These are phyloP conservation scores for Bufo bufo DNA, from an alignment of 2,113 vertebrate genomes.

Conservation along the genomic window DNA sequence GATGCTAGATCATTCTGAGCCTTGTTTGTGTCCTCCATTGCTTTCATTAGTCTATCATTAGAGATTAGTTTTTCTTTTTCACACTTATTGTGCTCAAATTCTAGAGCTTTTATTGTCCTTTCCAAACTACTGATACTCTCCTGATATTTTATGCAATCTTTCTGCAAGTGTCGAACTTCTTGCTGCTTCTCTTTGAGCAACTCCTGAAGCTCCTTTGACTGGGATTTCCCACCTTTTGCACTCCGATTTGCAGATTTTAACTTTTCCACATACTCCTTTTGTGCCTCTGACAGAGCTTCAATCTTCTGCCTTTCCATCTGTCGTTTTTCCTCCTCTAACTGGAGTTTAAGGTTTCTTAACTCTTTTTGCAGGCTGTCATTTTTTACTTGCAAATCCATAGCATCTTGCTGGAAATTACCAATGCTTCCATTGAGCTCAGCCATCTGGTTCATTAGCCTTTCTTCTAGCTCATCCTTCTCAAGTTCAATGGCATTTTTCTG, in stretches of 20 bases:
- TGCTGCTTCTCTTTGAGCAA: slow-evolving; percentile 92
- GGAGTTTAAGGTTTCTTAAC: slow-evolving; percentile 74
- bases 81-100: slow-evolving; percentile 77
- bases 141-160: slow-evolving; percentile 88
- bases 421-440: slow-evolving; percentile 96
- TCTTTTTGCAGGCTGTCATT: slow-evolving; percentile 76
- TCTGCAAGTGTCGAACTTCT: slow-evolving; percentile 92
- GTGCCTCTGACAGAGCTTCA: slow-evolving; percentile 77
- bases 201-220: slow-evolving; percentile 89
- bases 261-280: slow-evolving; percentile 85
- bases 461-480: slow-evolving; percentile 95
- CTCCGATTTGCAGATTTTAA: slow-evolving; percentile 79
- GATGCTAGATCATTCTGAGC: slow-evolving; percentile 75
- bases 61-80: slow-evolving; percentile 75
- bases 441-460: slow-evolving; percentile 95
- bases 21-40: slow-evolving; percentile 71
- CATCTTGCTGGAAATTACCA: slow-evolving; percentile 93
- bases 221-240: slow-evolving; percentile 76
- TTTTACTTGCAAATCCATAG: slow-evolving; percentile 78
- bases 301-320: slow-evolving; percentile 82
- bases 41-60: slow-evolving; percentile 68
- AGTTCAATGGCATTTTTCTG: slow-evolving; percentile 74
- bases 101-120: slow-evolving; percentile 81
- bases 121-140: slow-evolving; percentile 88
- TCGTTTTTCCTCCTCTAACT: slow-evolving; percentile 85